These are phyloP conservation scores for Ahaetulla prasina DNA, from an alignment of 2,113 vertebrate species.

Conservation along the genomic window DNA sequence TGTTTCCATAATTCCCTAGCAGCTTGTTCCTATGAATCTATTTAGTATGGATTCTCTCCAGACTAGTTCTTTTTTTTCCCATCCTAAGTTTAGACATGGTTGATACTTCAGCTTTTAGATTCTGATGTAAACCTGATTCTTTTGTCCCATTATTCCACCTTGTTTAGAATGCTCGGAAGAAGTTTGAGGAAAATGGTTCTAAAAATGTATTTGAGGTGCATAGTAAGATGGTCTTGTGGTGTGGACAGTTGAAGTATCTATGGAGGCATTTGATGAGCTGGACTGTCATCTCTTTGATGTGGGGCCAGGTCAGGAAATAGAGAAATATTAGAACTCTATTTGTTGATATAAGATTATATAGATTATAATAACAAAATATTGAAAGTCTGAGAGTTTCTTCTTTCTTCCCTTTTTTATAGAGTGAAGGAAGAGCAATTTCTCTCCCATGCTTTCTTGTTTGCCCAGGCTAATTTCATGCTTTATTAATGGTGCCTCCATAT, in stretches of 20 bases:
- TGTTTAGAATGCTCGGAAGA: neutral
- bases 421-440: neutral
- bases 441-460: neutral
- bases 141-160: neutral
- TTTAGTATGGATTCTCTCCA: slow-evolving; percentile 1
- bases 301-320: neutral
- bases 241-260: neutral
- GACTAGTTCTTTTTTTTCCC: neutral
- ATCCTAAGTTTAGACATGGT: slow-evolving; percentile 9
- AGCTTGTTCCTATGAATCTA: fast-evolving
- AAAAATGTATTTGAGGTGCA: neutral
- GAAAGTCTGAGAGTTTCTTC: neutral
- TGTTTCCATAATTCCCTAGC: neutral
- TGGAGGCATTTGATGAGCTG: neutral
- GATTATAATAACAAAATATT: neutral
- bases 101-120: slow-evolving; percentile 33
- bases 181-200: neutral
- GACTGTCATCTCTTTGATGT: neutral
- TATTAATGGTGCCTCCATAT: neutral
- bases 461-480: neutral
- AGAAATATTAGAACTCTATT: neutral
- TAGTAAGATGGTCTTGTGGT: neutral
- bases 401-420: neutral
- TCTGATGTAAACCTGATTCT: neutral
- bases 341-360: neutral